Conservation (phyloP, 2,888 invertebrate species). For the Noctua comes region DNA sequence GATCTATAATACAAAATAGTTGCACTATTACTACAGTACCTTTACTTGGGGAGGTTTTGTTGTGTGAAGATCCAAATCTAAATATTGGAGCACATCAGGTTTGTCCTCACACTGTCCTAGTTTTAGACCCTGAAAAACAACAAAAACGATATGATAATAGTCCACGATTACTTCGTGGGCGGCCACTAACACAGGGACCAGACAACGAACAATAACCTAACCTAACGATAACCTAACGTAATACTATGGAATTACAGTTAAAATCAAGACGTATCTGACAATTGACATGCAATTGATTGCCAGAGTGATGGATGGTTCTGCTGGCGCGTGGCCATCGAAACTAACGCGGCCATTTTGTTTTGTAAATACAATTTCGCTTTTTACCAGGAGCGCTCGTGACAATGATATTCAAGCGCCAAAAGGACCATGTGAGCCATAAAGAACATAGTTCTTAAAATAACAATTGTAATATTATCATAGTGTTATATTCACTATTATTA, state of each 20-base stretch:
- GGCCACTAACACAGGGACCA: background rate
- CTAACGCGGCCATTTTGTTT: background rate
- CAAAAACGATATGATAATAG: background rate
- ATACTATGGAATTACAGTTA: background rate
- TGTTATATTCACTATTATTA: background rate
- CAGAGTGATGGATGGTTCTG: background rate
- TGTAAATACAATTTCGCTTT: background rate
- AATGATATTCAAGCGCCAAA: background rate
- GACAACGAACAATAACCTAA: background rate
- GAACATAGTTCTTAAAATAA: background rate
- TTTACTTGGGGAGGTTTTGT: slow-evolving; percentile 76
- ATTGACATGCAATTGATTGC: background rate
- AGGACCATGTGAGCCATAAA: background rate
- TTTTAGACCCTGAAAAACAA: slow-evolving; percentile 66
- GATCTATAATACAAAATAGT: background rate
- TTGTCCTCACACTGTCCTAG: slow-evolving; percentile 69
- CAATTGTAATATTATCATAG: background rate
- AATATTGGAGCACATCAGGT: slow-evolving; percentile 92
- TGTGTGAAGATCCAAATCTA: slow-evolving; percentile 95
- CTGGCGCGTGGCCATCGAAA: background rate
- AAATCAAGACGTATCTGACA: background rate
- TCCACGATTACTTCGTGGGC: background rate
- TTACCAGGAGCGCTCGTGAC: background rate
- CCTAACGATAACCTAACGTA: background rate
- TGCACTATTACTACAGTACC: slow-evolving; percentile 59